Conservation (phyloP, 2,888 invertebrate genomes). For the Nephrotoma guestfalica region DNA sequence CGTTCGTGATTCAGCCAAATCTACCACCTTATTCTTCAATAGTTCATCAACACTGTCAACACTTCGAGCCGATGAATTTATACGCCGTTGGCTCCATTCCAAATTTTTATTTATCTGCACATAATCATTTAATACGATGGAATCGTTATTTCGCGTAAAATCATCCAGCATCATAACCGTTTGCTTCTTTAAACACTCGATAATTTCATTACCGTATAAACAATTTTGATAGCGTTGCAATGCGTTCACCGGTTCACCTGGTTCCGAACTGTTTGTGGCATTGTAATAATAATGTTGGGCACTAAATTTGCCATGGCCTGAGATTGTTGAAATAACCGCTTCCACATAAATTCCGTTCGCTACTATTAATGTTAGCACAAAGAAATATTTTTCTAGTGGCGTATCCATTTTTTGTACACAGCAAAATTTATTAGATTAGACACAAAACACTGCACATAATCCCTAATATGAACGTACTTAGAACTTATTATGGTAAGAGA, state of each 20-base stretch:
- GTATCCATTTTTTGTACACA: neutral
- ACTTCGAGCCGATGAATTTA: neutral
- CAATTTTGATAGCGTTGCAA: slow-evolving; percentile 16
- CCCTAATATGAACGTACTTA: neutral
- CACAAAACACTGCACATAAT: neutral
- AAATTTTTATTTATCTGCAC: slow-evolving; percentile 20
- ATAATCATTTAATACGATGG: slow-evolving; percentile 21
- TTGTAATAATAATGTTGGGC: neutral
- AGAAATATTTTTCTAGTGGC: neutral
- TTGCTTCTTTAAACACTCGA: slow-evolving; percentile 31
- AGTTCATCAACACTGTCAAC: slow-evolving; percentile 17
- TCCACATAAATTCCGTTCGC: neutral
- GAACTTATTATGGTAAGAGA: neutral
- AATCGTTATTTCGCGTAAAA: slow-evolving; percentile 27
- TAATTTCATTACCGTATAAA: slow-evolving; percentile 14
- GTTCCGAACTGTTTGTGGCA: neutral
- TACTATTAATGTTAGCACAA: neutral
- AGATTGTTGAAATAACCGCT: neutral
- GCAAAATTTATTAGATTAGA: neutral
- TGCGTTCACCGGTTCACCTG: neutral
- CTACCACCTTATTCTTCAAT: slow-evolving; percentile 28
- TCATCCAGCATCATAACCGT: slow-evolving; percentile 30
- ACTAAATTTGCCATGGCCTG: neutral
- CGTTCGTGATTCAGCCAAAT: slow-evolving; percentile 31
- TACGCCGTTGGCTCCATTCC: slow-evolving; percentile 6